A percentile compares a stretch with the other conserved stretches of the same genome.
phyloP scores from a whole-genome alignment of 1,140 invertebrate genomes.

The Frieseomelitta varia region DNA sequence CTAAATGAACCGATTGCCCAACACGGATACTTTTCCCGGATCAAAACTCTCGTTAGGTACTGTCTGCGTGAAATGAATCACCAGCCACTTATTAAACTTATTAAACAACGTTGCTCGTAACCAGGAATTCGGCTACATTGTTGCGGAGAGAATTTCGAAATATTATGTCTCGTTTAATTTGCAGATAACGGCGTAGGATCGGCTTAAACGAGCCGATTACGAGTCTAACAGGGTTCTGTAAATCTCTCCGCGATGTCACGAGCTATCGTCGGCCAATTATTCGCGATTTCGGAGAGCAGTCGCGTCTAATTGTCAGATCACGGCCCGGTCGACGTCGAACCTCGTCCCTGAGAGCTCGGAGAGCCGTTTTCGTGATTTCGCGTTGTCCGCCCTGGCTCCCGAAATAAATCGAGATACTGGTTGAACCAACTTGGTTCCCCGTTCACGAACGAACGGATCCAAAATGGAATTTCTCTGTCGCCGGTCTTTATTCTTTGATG shows the following conservation, averaged over 20 bases:
- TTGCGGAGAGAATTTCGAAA: too few species aligned
- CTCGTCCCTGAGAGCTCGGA: constrained; percentile 17
- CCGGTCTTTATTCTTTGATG: too few species aligned
- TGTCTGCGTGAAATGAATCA: too few species aligned
- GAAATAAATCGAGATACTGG: constrained; percentile 27
- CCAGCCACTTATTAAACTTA: too few species aligned
- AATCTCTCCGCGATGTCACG: constrained; percentile 5
- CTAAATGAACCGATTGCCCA: too few species aligned
- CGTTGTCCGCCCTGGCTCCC: constrained; percentile 23
- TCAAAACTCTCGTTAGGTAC: too few species aligned
- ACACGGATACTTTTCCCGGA: too few species aligned
- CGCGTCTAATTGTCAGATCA: constrained; percentile 20
- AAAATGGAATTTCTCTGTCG: neutral
- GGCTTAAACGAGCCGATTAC: too few species aligned
- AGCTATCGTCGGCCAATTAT: constrained; percentile 33
- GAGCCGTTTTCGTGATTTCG: constrained; percentile 38
- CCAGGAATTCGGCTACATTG: too few species aligned
- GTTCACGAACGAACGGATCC: neutral
- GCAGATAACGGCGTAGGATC: neutral
- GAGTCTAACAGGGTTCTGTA: neutral
- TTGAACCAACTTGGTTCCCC: neutral
- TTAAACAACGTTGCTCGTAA: too few species aligned
- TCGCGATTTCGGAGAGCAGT: neutral
- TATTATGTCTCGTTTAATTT: too few species aligned
- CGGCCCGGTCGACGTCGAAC: neutral